A percentile compares a stretch with the other conserved stretches of the same genome.
Evolutionary conservation across 1,140 invertebrate genomes (phyloP).

Genomic region (Drosophila serrata): DNA sequence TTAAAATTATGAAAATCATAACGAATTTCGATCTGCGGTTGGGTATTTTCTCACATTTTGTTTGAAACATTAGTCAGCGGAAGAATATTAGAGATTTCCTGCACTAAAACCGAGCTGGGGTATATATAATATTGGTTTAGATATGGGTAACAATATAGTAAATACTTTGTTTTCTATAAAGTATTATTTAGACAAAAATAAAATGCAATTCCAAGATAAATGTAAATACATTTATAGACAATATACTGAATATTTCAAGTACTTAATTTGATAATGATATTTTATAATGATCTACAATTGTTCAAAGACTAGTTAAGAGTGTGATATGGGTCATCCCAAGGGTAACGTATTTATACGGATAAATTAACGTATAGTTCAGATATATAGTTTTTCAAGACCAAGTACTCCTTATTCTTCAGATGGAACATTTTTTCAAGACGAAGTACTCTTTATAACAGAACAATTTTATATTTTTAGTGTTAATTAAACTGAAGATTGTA

Average conservation of each 20-base stretch:
- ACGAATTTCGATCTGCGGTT: conserved; percentile 40
- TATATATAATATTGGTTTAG: background rate
- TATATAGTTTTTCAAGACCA: background rate
- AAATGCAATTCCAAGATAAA: background rate
- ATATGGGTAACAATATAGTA: background rate
- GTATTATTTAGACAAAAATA: too few relatives aligned
- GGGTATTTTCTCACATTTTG: conserved; percentile 53
- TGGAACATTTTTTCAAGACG: too few relatives aligned
- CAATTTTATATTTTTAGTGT: too few relatives aligned
- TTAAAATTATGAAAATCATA: conserved; percentile 80
- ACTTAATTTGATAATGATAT: too few relatives aligned
- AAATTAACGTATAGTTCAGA: background rate
- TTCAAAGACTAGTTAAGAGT: background rate
- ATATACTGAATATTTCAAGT: background rate
- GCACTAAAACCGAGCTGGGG: background rate
- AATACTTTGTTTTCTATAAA: too few relatives aligned
- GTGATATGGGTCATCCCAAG: background rate
- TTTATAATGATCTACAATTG: background rate
- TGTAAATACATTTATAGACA: background rate
- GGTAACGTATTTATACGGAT: background rate
- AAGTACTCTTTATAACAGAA: too few relatives aligned
- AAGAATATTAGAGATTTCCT: conserved; percentile 40
- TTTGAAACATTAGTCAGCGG: conserved; percentile 34
- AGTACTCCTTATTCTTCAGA: too few relatives aligned
- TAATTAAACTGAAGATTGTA: too few relatives aligned